Percentiles rank a stretch among this genome's conserved stretches.
phyloP scores from a whole-genome alignment of 2,888 invertebrate genomes.

The Pandemis heparana region DNA sequence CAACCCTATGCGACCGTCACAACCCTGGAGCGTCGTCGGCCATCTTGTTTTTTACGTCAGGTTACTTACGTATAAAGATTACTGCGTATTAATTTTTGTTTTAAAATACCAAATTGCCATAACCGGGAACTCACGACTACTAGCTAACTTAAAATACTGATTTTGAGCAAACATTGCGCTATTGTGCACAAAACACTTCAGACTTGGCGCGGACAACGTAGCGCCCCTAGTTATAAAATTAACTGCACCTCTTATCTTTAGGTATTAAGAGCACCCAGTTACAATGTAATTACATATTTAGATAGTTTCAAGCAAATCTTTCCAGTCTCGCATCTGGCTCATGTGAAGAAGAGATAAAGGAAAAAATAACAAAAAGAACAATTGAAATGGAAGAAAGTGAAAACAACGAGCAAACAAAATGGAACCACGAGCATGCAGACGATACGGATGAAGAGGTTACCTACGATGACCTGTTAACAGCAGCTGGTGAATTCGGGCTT shows the following conservation, averaged over 20 bases:
- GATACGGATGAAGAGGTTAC: constrained; percentile 48
- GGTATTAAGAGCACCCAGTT: not conserved
- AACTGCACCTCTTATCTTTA: not conserved
- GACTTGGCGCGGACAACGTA: not conserved
- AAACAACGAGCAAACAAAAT: constrained; percentile 8
- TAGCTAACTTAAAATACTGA: too few relatives aligned
- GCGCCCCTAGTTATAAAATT: not conserved
- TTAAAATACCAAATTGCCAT: too few relatives aligned
- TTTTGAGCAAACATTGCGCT: too few relatives aligned
- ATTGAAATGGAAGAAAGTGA: not conserved
- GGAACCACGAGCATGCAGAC: not conserved
- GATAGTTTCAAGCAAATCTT: not conserved
- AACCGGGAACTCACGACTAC: too few relatives aligned
- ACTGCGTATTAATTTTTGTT: too few relatives aligned
- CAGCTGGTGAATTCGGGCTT: constrained; percentile 69
- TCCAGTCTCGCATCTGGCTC: not conserved
- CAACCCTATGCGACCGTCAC: too few relatives aligned
- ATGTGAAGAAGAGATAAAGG: not conserved
- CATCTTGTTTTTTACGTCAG: too few relatives aligned
- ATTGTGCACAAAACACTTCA: too few relatives aligned
- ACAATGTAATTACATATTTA: not conserved
- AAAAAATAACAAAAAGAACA: not conserved
- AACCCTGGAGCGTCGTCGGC: too few relatives aligned
- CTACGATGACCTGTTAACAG: constrained; percentile 63
- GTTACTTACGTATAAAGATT: too few relatives aligned